These are phyloP conservation scores for Agapostemon virescens DNA, from an alignment of 2,888 invertebrate genomes.

Conservation along the genomic window DNA sequence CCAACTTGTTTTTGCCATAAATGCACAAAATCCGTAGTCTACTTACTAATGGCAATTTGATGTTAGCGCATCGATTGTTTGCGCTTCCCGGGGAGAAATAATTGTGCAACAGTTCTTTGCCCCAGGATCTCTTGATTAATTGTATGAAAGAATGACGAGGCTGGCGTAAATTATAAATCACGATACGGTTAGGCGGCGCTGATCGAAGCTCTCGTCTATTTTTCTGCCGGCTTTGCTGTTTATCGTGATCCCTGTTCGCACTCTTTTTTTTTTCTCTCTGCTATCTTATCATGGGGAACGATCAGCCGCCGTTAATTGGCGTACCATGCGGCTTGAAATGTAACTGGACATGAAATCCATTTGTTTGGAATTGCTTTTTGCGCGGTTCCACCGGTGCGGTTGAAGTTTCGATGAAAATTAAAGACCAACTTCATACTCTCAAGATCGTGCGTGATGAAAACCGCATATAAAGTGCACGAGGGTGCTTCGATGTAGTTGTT, in stretches of 20 bases:
- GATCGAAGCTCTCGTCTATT: slow-evolving; percentile 45
- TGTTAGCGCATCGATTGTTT: slow-evolving; percentile 52
- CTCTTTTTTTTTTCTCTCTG: slow-evolving; percentile 11
- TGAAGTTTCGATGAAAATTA: not conserved
- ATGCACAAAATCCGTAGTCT: slow-evolving; percentile 15
- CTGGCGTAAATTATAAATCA: slow-evolving; percentile 58
- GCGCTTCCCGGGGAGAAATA: slow-evolving; percentile 43
- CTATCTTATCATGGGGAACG: slow-evolving; percentile 35
- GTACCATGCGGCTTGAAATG: not conserved
- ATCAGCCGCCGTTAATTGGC: slow-evolving; percentile 35
- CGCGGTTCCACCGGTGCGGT: not conserved
- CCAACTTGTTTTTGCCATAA: not conserved
- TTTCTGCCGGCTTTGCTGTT: slow-evolving; percentile 14
- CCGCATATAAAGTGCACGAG: not conserved
- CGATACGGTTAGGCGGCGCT: slow-evolving; percentile 49
- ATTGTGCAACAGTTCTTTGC: slow-evolving; percentile 46
- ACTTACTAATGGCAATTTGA: slow-evolving; percentile 23
- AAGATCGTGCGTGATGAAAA: slow-evolving; percentile 5
- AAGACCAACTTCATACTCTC: not conserved
- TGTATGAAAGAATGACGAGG: slow-evolving; percentile 52
- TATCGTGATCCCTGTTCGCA: slow-evolving; percentile 38
- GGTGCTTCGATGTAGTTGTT: too few relatives aligned
- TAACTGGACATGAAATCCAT: slow-evolving; percentile 12
- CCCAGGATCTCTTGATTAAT: slow-evolving; percentile 56
- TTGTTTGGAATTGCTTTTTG: not conserved